Conservation (phyloP, 2,888 invertebrate species). For the Monoplex corrugatus region DNA sequence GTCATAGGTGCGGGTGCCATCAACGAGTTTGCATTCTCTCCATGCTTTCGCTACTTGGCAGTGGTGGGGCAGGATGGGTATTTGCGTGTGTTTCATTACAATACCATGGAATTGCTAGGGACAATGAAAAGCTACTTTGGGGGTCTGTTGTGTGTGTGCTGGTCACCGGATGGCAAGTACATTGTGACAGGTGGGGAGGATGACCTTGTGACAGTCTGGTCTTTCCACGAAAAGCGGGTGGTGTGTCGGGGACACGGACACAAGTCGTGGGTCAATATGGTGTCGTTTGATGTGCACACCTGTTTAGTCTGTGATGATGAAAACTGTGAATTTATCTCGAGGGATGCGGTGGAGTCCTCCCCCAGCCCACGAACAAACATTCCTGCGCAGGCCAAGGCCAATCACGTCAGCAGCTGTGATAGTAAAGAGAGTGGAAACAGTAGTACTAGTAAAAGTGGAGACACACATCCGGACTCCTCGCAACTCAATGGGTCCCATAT, state of each 20-base stretch:
- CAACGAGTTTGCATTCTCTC: conserved; percentile 98
- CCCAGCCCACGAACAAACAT: background rate
- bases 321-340: conserved; percentile 82
- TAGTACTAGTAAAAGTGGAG: conserved; percentile 24
- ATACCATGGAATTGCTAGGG: conserved; percentile 97
- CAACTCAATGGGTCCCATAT: conserved; percentile 52
- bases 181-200: conserved; percentile 98
- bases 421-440: background rate
- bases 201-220: conserved; percentile 98
- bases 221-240: conserved; percentile 93
- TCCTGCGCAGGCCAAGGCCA: conserved; percentile 42
- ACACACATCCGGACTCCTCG: conserved; percentile 39
- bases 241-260: conserved; percentile 99
- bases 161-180: conserved; percentile 98
- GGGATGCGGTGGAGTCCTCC: conserved; percentile 77
- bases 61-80: conserved; percentile 94
- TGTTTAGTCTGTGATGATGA: conserved; percentile 85
- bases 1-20: conserved; percentile 86
- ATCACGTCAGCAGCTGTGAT: conserved; percentile 50
- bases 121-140: conserved; percentile 97
- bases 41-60: conserved; percentile 95
- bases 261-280: conserved; percentile 98
- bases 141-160: conserved; percentile 97
- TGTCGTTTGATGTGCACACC: conserved; percentile 87
- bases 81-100: conserved; percentile 97